phyloP scores from a whole-genome alignment of 2,113 vertebrate species.

The Lipotes vexillifer region DNA sequence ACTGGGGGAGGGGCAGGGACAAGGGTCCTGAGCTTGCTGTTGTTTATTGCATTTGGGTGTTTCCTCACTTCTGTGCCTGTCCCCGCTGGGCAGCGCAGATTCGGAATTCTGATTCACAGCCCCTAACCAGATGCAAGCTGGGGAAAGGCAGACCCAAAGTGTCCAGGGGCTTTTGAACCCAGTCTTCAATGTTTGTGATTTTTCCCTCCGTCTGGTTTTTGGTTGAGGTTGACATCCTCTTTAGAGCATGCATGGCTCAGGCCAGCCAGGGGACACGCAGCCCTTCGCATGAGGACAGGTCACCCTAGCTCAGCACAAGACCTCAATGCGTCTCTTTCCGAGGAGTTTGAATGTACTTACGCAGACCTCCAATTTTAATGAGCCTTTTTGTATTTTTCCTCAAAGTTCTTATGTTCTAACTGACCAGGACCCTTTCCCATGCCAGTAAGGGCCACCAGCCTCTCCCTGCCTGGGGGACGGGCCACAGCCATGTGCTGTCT shows the following conservation, averaged over 20 bases:
- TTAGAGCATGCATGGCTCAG: not conserved
- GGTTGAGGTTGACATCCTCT: not conserved
- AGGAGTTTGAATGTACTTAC: slow-evolving; percentile 38
- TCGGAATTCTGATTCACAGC: not conserved
- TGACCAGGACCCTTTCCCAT: not conserved
- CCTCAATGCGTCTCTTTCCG: slow-evolving; percentile 33
- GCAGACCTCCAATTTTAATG: slow-evolving; percentile 44
- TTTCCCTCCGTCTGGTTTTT: not conserved
- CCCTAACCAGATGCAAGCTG: not conserved
- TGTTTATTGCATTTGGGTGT: slow-evolving; percentile 66
- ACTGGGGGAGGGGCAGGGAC: not conserved
- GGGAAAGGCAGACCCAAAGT: not conserved
- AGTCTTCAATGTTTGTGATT: not conserved
- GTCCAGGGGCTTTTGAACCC: not conserved
- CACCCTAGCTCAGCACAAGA: not conserved
- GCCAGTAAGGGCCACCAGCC: not conserved
- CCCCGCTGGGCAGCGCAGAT: not conserved
- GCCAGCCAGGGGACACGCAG: not conserved
- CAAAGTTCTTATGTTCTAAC: slow-evolving; percentile 54
- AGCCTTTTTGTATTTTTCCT: slow-evolving; percentile 56
- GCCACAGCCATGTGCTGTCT: not conserved
- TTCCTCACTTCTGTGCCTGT: not conserved
- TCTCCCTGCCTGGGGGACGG: not conserved
- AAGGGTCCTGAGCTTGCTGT: not conserved
- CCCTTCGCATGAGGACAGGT: not conserved